Conservation (phyloP, 2,797 vertebrate genomes). For the Rhabdophis nuchalis region DNA sequence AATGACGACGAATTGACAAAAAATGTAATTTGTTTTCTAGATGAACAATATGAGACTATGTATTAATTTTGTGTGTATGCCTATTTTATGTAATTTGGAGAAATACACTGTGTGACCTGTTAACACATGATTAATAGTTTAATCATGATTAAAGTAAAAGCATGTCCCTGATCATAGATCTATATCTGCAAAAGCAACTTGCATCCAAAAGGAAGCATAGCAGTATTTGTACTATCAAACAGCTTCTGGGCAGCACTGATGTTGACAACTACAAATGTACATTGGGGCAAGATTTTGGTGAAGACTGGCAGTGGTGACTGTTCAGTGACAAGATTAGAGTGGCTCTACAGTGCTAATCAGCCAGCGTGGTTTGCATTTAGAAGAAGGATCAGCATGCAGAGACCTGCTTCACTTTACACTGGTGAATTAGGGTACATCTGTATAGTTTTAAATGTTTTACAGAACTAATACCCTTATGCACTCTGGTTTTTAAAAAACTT, state of each 20-base stretch:
- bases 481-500: not conserved
- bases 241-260: not conserved
- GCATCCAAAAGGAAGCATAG: not conserved
- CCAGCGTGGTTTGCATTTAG: not conserved
- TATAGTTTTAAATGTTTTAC: slow-evolving; percentile 20
- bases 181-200: not conserved
- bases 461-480: not conserved
- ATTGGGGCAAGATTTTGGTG: not conserved
- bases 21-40: not conserved
- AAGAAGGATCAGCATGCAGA: not conserved
- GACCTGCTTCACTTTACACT: not conserved
- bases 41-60: not conserved
- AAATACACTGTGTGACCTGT: not conserved
- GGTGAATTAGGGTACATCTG: not conserved
- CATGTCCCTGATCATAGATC: not conserved
- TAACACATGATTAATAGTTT: not conserved
- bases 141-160: not conserved
- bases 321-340: not conserved
- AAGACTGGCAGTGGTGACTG: not conserved
- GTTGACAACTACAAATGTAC: not conserved
- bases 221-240: not conserved
- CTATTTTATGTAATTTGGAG: not conserved
- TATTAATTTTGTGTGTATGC: not conserved
- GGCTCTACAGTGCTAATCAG: not conserved
- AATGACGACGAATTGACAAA: not conserved